Evolutionary conservation across 1,140 invertebrate species (phyloP), one percentile per base, ranked within the genome.

Genomic region (Drosophila parvula): DNA sequence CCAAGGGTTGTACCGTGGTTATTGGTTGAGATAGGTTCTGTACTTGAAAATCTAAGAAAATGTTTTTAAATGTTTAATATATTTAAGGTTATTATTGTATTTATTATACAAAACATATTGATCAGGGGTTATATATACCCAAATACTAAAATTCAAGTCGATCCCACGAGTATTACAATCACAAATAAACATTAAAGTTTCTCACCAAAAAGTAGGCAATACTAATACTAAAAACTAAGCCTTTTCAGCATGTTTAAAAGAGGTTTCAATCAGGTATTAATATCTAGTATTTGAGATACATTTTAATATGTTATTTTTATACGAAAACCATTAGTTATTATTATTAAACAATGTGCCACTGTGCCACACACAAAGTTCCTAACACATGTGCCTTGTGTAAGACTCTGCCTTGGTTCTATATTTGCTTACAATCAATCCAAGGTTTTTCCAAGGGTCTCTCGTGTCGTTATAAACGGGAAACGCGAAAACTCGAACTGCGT

Each of bases 341-440:
- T 6, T 51, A 11, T 12, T 16, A 11, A 27, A 36, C n/a, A 27
- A 18, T 28, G 34, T 68, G n/a, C 16, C 16, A 68, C 65, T 68
- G 65, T 68, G 32, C 60, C 27, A 18, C 8, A 6, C 60, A 44
- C 65, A 36, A n/a, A 32, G 30, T 27, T 48, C 22, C 16, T 8
- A 51, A 22, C 16, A 22, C 50, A 43, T 34, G 36, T 14, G 36
- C 60, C 75, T 74, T 79, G 63, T 82, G 64, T 82, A 69, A 82
- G 69, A 58, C 30, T 81, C 80, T 83, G 80, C 38, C 50, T 62
- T 70, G 43, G 53, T 61, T 76, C 64, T 82, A 79, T 82, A 82
- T 82, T 79, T 83, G 70, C 57, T 56, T 55, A 48, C 76, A 83
- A 84, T 82, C 80, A 82, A 79, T 76, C 65, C 69, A 62, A 76